Percentiles rank a stretch among this genome's conserved stretches.
These are phyloP conservation scores for Eudemis profundana DNA, from an alignment of 2,888 invertebrate species.

Conservation along the genomic window DNA sequence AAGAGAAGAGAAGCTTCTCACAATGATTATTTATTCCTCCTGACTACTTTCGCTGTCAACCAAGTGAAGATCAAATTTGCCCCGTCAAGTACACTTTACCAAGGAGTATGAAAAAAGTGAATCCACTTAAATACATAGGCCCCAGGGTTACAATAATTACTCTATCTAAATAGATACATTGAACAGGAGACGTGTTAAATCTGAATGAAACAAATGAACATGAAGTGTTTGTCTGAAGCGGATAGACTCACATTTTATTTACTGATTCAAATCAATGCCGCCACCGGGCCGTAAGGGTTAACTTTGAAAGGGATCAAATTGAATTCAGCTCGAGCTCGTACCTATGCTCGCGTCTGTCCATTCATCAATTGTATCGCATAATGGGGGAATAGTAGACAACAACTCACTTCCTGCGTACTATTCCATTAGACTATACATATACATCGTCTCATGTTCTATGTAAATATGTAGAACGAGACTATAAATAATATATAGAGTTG, in stretches of 20 bases:
- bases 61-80: no score
- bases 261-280: conserved; percentile 77
- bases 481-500: background rate
- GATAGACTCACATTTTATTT: conserved; percentile 63
- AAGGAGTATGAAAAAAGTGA: no score
- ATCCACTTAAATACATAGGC: no score
- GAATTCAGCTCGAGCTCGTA: conserved; percentile 76
- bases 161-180: no score
- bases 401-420: conserved; percentile 69
- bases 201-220: conserved; percentile 3
- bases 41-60: conserved; percentile 1
- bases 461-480: background rate
- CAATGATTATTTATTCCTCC: conserved; percentile 9
- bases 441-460: background rate
- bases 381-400: conserved; percentile 76
- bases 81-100: no score
- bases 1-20: conserved; percentile 3
- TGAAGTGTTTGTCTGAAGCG: conserved; percentile 12
- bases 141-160: no score
- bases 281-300: conserved; percentile 74
- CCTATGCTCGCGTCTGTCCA: conserved; percentile 74
- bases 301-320: conserved; percentile 78
- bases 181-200: no score
- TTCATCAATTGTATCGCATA: conserved; percentile 79
- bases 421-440: conserved; percentile 21